phyloP scores from a whole-genome alignment of 1,140 invertebrate species.

The Bombus pascuorum region DNA sequence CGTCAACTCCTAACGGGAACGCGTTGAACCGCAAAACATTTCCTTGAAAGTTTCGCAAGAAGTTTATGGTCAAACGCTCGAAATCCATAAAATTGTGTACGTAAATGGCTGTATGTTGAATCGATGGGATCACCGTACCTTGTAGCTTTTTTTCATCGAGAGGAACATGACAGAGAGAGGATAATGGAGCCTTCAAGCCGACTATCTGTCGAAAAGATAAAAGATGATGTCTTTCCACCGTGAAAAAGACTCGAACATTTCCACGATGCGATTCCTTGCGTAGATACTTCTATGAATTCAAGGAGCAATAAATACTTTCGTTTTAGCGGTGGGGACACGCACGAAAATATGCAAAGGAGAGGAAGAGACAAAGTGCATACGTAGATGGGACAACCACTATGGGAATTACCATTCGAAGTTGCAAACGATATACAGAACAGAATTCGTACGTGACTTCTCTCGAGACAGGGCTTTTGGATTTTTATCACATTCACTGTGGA shows the following conservation, averaged over 20 bases:
- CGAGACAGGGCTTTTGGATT: background rate
- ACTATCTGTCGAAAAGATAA: conserved; percentile 17
- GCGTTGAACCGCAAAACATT: background rate
- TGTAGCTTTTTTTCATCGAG: background rate
- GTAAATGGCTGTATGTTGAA: no score
- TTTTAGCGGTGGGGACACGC: background rate
- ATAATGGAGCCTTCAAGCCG: background rate
- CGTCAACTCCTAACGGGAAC: no score
- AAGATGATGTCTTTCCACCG: conserved; percentile 6
- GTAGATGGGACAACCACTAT: background rate
- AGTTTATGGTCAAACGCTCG: no score
- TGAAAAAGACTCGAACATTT: no score
- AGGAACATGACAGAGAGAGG: background rate
- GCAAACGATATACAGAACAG: background rate
- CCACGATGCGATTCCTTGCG: no score
- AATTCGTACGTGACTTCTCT: background rate
- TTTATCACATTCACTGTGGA: no score
- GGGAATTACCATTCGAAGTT: background rate
- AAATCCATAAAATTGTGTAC: no score
- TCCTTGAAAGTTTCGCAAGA: background rate
- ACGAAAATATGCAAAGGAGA: background rate
- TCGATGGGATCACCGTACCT: background rate
- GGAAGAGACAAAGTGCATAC: background rate
- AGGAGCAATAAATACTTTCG: conserved; percentile 16
- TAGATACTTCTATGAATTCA: background rate